Evolutionary conservation across 2,888 invertebrate genomes (phyloP), one percentile per base, ranked within the genome.

Genomic region (Minunthozetes semirufus): DNA sequence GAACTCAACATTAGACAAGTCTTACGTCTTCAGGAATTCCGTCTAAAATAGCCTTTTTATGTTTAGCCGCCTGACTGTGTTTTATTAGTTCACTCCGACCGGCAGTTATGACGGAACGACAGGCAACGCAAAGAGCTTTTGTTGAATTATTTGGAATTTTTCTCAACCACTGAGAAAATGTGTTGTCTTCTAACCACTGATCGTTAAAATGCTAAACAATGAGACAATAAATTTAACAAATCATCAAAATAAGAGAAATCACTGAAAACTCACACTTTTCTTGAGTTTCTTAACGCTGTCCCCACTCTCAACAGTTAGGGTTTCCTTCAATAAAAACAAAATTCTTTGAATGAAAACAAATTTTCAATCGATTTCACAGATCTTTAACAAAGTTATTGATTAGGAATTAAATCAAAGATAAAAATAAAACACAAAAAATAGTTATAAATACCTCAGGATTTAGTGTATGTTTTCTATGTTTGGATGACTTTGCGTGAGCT

Each of bases 11-110:
- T n/a, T n/a, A n/a, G n/a, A 17, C 22, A 72, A 46, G 48, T 22
- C 48, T 73, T 42, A 74, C 53, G 15, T 75, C 72, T 22, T 75
- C 75, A 13, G 68, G 50, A 33, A 68, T 48, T 22, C 75, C 75
- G 53, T 70, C 75, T 25, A 56, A 33, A 27, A 75, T 56, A 25
- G 75, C 70, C 27, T 72, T 75, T 22, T 75, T 75, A 33, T 75
- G 75, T 56, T 75, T 75, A 15, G 75, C 75, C n/a, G 75, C 70
- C 71, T 75, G 70, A 68, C 71, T 75, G 56, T 75, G 75, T 48
- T 75, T 75, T 11, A 75, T 19, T 1, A 75, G 75, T 68, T 75
- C 75, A 75, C 75, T 75, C 11, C 75, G 25, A 19, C 75, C 75
- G n/a, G 75, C 75, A 13, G 53, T 72, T 15, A 75, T 71, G 1